Evolutionary conservation across 1,140 invertebrate species (phyloP).

Genomic region (Bombyx mori): DNA sequence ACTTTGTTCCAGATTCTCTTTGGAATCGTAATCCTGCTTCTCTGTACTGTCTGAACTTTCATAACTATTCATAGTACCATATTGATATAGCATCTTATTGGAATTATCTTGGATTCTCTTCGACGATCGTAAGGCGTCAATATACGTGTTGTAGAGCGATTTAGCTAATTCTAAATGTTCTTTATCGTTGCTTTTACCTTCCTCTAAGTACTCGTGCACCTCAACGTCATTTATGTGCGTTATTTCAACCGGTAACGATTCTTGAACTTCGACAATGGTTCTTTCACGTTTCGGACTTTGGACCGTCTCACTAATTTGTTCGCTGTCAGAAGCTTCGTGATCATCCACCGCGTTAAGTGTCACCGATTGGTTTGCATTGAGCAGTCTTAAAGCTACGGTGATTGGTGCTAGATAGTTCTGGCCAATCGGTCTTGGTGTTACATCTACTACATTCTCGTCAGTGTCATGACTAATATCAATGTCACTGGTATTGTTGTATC

Average conservation of each 20-base stretch:
- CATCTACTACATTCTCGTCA: slow-evolving; percentile 29
- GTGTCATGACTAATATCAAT: slow-evolving; percentile 6
- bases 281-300: slow-evolving; percentile 44
- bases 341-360: slow-evolving; percentile 43
- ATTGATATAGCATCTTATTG: slow-evolving; percentile 39
- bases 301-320: slow-evolving; percentile 37
- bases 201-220: slow-evolving; percentile 66
- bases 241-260: slow-evolving; percentile 70
- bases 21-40: slow-evolving; percentile 14
- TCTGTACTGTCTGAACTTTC: not conserved
- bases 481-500: slow-evolving; percentile 15
- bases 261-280: slow-evolving; percentile 73
- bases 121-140: slow-evolving; percentile 35
- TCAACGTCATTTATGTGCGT: slow-evolving; percentile 63
- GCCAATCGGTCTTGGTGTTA: slow-evolving; percentile 65
- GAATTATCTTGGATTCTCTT: slow-evolving; percentile 44
- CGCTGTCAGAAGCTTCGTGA: slow-evolving; percentile 49
- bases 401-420: slow-evolving; percentile 71
- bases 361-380: slow-evolving; percentile 52
- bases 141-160: slow-evolving; percentile 44
- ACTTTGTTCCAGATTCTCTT: slow-evolving; percentile 39
- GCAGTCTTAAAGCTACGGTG: slow-evolving; percentile 66
- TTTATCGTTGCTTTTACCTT: slow-evolving; percentile 45
- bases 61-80: slow-evolving; percentile 21
- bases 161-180: slow-evolving; percentile 30